Percentiles rank a stretch among this genome's conserved stretches.
These are phyloP conservation scores for Schizaphis graminum DNA, from an alignment of 2,888 invertebrate species.

Conservation along the genomic window DNA sequence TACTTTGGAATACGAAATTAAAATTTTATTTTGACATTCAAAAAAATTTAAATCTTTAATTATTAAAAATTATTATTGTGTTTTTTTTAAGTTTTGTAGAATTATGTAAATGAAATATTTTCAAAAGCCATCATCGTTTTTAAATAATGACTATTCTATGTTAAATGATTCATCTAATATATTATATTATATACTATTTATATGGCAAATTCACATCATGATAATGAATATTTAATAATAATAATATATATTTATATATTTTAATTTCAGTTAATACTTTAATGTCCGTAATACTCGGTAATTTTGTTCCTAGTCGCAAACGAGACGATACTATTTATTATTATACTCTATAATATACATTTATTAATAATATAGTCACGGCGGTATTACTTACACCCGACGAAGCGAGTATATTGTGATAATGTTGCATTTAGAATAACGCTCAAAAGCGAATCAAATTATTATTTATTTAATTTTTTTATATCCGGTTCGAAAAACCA, in stretches of 20 bases:
- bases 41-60: not conserved
- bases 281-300: not conserved
- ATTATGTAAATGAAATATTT: not conserved
- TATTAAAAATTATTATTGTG: not conserved
- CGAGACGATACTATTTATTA: not conserved
- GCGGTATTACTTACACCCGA: not conserved
- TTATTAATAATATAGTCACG: not conserved
- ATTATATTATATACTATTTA: not conserved
- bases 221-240: not conserved
- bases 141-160: not conserved
- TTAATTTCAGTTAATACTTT: not conserved
- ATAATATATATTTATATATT: not conserved
- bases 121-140: not conserved
- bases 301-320: not conserved
- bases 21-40: not conserved
- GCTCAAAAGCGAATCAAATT: not conserved
- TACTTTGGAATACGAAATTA: not conserved
- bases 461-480: not conserved
- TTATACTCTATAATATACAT: not conserved
- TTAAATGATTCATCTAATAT: not conserved
- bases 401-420: not conserved
- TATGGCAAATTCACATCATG: not conserved
- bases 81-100: not conserved
- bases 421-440: not conserved
- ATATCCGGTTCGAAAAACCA: conserved; percentile 20